These are phyloP conservation scores for Dallia pectoralis DNA, from an alignment of 2,797 vertebrate genomes.

Conservation along the genomic window DNA sequence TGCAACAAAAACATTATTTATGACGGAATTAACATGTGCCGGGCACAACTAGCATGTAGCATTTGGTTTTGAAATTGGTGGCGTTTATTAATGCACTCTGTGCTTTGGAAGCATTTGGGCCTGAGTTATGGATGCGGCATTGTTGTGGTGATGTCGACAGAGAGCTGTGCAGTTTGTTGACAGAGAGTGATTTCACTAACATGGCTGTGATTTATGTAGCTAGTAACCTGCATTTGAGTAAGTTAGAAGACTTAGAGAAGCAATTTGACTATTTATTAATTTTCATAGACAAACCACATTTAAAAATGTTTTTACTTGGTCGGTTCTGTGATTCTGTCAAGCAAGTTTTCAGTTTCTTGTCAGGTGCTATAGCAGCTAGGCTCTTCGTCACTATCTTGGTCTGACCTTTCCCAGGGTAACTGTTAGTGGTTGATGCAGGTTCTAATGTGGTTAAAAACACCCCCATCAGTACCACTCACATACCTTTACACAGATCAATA, in stretches of 20 bases:
- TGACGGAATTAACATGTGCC: background rate
- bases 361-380: no score
- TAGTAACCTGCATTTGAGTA: background rate
- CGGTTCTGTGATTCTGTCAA: no score
- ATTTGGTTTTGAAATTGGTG: background rate
- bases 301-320: no score
- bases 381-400: background rate
- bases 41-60: background rate
- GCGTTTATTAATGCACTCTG: background rate
- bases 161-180: background rate
- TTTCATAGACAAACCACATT: no score
- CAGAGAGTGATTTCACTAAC: background rate
- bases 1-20: background rate
- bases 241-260: no score
- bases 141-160: background rate
- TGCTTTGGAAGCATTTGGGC: background rate
- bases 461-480: background rate
- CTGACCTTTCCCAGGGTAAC: background rate
- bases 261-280: no score
- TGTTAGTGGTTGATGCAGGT: background rate
- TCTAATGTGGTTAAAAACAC: background rate
- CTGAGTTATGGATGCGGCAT: background rate
- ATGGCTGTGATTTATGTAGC: background rate
- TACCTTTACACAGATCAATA: constrained; percentile 1
- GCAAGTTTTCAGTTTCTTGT: no score